Evolutionary conservation across 2,113 vertebrate species (phyloP), one percentile per base, ranked within the genome.

Genomic region (Carettochelys insculpta): DNA sequence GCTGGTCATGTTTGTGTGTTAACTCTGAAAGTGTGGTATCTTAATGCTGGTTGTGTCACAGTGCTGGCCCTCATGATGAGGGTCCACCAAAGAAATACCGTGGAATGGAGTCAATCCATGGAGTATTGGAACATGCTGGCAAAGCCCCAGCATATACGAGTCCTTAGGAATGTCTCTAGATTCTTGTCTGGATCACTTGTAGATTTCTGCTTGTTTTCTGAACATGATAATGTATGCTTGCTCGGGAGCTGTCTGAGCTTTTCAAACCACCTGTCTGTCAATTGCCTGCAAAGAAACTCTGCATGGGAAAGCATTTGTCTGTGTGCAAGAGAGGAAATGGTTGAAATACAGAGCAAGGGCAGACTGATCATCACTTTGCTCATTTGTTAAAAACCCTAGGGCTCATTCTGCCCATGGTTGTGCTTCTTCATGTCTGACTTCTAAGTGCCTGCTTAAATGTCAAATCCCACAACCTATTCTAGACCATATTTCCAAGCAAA

Each of bases 121-220:
- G 11, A 0, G 0, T 0, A 1, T 11, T 10, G 0, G 0, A 86
- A 47, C 48, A 34, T 54, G n/a, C 79, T 34, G 54, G 41, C 71
- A 43, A 75, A 75, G 27, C 8, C 71, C 71, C 65, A 38, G 65
- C 8, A 41, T 71, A 80, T 82, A 87, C 73, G 89, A 88, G 93
- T 78, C 84, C 82, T 84, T n/a, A 75, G 76, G 31, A 43, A 68
- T 80, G 48, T 34, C 73, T 84, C 51, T 88, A 84, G 50, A 77
- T 79, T 82, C 86, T 92, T 93, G 94, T 92, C 89, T 91, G 54
- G 61, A 45, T 56, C 53, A 81, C 41, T 41, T 45, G 91, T 91
- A 92, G 96, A 93, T 90, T 82, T 95, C 92, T 90, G 84, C 82
- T 88, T 68, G 79, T 89, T 91, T 92, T 87, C 86, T 90, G 51